Percentiles rank a stretch among this genome's conserved stretches.
These are phyloP conservation scores for Trisateles emortualis DNA, from an alignment of 2,888 invertebrate genomes.

Conservation along the genomic window DNA sequence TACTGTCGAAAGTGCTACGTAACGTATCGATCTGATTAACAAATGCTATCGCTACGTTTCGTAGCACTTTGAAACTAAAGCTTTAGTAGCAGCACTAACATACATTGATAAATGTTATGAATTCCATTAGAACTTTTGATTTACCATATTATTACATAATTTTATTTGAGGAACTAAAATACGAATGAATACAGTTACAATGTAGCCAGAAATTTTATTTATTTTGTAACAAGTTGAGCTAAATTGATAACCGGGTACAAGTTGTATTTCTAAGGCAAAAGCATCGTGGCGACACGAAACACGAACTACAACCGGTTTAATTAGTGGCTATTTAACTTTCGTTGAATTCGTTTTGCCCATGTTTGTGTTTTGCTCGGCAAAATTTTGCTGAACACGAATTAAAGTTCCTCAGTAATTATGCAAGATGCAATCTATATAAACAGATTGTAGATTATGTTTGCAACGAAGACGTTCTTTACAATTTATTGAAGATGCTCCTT, in stretches of 20 bases:
- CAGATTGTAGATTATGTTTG: not conserved
- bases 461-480: slow-evolving; percentile 2
- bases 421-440: slow-evolving; percentile 30
- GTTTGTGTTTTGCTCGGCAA: slow-evolving; percentile 43
- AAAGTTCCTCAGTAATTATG: slow-evolving; percentile 40
- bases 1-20: no score
- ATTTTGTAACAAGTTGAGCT: not conserved
- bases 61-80: no score
- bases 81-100: no score
- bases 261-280: slow-evolving; percentile 7
- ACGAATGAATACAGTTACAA: no score
- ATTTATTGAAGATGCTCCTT: not conserved
- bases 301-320: slow-evolving; percentile 50
- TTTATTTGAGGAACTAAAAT: no score
- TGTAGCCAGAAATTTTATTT: slow-evolving; percentile 4
- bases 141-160: no score
- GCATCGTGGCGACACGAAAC: slow-evolving; percentile 19
- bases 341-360: slow-evolving; percentile 48
- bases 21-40: no score
- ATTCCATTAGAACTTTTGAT: no score
- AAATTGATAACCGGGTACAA: not conserved
- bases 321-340: slow-evolving; percentile 54
- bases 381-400: slow-evolving; percentile 34
- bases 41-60: no score
- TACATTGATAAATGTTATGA: no score